phyloP scores from a whole-genome alignment of 35 echinoderm and acorn worm species.

The Apostichopus californicus region DNA sequence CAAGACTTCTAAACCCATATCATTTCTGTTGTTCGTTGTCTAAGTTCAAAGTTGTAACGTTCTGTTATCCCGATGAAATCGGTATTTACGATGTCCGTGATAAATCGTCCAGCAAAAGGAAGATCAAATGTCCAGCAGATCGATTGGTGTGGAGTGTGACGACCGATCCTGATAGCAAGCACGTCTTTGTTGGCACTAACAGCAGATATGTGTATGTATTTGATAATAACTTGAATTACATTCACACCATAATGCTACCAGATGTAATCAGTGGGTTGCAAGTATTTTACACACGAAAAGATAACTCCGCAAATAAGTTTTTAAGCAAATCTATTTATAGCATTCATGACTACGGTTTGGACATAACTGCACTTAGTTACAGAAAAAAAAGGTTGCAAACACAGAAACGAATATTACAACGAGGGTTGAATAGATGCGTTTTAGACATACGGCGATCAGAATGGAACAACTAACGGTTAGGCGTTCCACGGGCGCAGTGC shows the following conservation, averaged over 20 bases:
- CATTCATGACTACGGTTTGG: too few species aligned
- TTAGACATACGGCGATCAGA: too few species aligned
- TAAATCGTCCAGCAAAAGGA: not conserved
- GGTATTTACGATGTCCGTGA: not conserved
- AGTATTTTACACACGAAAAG: too few species aligned
- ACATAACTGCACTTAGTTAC: too few species aligned
- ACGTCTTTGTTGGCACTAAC: not conserved
- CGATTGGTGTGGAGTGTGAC: not conserved
- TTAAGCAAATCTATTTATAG: too few species aligned
- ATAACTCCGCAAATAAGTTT: too few species aligned
- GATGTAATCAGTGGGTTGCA: not conserved
- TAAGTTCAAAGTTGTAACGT: slow-evolving; percentile 18
- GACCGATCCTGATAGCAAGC: not conserved
- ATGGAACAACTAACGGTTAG: too few species aligned
- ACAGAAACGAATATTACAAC: too few species aligned
- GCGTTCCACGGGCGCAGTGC: too few species aligned
- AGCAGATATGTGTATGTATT: not conserved
- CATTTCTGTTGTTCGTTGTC: not conserved
- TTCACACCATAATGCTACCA: not conserved
- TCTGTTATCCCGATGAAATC: not conserved
- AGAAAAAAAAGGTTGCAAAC: too few species aligned
- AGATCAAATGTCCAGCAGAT: not conserved
- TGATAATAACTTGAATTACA: not conserved
- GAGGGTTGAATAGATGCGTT: too few species aligned
- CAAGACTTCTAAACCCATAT: not conserved